Percentiles rank a stretch among this genome's conserved stretches.
phyloP scores from a whole-genome alignment of 2,113 vertebrate genomes.

The Poecilia latipinna region DNA sequence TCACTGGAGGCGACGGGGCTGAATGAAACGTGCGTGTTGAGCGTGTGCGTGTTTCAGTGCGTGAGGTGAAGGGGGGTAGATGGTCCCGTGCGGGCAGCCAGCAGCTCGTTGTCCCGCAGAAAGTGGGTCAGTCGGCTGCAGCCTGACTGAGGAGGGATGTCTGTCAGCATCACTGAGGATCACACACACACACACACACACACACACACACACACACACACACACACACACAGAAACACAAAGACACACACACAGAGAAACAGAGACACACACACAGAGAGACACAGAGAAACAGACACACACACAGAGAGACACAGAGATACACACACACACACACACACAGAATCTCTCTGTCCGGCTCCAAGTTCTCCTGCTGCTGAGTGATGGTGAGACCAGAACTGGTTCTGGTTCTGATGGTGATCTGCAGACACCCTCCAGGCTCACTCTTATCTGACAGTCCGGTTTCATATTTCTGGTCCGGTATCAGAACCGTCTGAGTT shows the following conservation, averaged over 20 bases:
- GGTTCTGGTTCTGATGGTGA: background rate
- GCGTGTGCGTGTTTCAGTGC: background rate
- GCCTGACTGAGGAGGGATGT: constrained; percentile 28
- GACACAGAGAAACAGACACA: too few species aligned
- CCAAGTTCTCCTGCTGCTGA: too few species aligned
- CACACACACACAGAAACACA: too few species aligned
- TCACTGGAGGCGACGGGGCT: background rate
- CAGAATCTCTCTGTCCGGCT: too few species aligned
- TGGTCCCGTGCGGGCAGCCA: constrained; percentile 25
- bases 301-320: too few species aligned
- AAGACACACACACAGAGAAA: too few species aligned
- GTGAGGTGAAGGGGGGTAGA: background rate
- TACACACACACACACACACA: too few species aligned
- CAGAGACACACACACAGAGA: background rate
- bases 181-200: constrained; percentile 14
- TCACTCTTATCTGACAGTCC: background rate
- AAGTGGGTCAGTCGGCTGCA: constrained; percentile 78
- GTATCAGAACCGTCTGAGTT: background rate
- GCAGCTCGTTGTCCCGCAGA: constrained; percentile 58
- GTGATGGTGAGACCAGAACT: background rate
- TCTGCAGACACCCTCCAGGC: too few species aligned
- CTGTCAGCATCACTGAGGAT: constrained; percentile 41
- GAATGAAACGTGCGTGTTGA: background rate
- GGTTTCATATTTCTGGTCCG: background rate
- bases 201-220: too few species aligned